phyloP scores from a whole-genome alignment of 2,797 vertebrate species.

The Heliangelus exortis region DNA sequence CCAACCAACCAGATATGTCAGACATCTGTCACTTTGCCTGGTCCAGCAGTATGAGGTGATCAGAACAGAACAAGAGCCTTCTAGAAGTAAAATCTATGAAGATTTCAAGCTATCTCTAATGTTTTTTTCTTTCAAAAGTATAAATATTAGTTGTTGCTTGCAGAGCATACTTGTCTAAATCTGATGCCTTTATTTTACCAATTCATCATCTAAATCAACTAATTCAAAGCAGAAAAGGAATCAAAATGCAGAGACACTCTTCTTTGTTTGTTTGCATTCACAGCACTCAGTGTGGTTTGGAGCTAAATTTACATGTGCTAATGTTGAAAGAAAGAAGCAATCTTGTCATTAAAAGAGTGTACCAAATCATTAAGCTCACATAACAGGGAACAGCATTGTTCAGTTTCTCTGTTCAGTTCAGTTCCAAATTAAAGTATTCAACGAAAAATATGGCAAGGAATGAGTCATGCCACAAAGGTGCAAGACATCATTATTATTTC shows the following conservation, averaged over 20 bases:
- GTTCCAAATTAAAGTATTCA: background rate
- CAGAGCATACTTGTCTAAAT: background rate
- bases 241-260: background rate
- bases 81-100: background rate
- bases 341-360: background rate
- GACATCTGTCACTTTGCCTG: background rate
- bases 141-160: background rate
- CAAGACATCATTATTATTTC: background rate
- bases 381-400: background rate
- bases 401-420: background rate
- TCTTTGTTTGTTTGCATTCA: background rate
- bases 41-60: background rate
- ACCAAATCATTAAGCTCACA: background rate
- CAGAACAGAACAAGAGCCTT: background rate
- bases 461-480: background rate
- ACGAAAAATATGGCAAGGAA: background rate
- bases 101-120: background rate
- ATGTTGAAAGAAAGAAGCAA: background rate
- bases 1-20: background rate
- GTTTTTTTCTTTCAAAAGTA: background rate
- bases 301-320: background rate
- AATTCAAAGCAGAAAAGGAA: background rate
- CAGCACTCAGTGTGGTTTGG: background rate
- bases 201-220: background rate
- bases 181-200: background rate